Base-by-base conservation (phyloP, 2,113 vertebrate species). In the Macaca mulatta region DNA sequence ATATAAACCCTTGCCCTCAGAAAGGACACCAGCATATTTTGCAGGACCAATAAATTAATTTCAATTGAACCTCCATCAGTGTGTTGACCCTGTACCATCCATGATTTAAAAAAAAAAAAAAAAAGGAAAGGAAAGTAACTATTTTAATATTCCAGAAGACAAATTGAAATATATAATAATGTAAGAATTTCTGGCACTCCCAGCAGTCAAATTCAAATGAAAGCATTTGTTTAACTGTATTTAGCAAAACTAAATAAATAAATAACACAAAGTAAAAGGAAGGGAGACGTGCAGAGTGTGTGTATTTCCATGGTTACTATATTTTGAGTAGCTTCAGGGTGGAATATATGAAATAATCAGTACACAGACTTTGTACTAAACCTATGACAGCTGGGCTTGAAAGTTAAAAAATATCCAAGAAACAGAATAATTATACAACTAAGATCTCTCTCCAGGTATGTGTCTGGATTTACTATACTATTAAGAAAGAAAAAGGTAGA, bases 221-320 rank as follows among this genome's bases (percentile, higher is more conserved):
- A 97, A 57, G 12, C 80, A 77, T 32, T 50, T 94, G 18, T 38
- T 98, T 82, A 98, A 90, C 45, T 94, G 74, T 87, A 95, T 89
- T 96, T 96, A 97, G 97, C 97, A 81, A 97, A 98, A 97, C 3
- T 14, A 50, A 4, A 14, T 50, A 97, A 97, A 70, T 40, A 89
- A 74, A 78, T 50, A 78, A 43, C 18, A 87, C 17, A 38, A 64
- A 75, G 32, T 59, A 45, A 61, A 91, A 77, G 11, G 8, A 74
- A 50, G 8, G n/a, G 77, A 57, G 25, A 70, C 50, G 5, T 12
- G 84, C 52, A 50, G 1, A 85, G 20, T 95, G 93, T 45, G 8
- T 59, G 8, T 64, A 89, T 98, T 98, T 90, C 98, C 92, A 98
- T 98, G 97, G 98, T 97, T 98, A 98, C 98, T 57, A n/a, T 89